Conservation (phyloP, 2,113 vertebrate genomes). For the Pygoscelis antarcticus region DNA sequence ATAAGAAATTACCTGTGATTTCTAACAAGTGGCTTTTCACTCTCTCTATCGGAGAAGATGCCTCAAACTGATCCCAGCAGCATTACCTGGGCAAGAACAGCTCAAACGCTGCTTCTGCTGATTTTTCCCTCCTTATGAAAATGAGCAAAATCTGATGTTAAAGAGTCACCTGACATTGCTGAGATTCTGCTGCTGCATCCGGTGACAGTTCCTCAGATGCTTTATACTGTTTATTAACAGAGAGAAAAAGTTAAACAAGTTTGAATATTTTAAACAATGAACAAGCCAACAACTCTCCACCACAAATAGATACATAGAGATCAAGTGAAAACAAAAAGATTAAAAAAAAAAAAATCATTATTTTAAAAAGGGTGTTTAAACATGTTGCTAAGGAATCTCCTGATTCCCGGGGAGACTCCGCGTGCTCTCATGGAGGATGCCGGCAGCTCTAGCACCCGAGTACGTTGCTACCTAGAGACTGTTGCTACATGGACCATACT, state of each 20-base stretch:
- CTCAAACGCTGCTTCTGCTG: not conserved
- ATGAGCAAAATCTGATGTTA: not conserved
- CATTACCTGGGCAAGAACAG: not conserved
- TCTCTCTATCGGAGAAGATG: not conserved
- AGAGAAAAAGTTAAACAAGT: not conserved
- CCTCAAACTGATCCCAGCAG: not conserved
- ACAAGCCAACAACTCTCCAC: not conserved
- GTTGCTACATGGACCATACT: not conserved
- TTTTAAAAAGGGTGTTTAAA: not conserved
- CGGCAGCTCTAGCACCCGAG: not conserved
- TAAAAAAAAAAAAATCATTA: not conserved
- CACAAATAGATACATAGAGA: not conserved
- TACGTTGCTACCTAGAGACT: not conserved
- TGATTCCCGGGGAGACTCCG: fast-evolving
- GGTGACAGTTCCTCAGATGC: not conserved
- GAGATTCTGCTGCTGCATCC: not conserved
- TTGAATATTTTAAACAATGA: not conserved
- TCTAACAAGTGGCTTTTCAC: not conserved
- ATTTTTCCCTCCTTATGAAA: not conserved
- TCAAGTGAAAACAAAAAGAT: not conserved
- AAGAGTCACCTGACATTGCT: not conserved
- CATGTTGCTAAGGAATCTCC: not conserved
- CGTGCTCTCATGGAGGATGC: not conserved
- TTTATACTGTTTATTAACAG: not conserved
- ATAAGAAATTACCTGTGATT: not conserved